A percentile compares a stretch with the other conserved stretches of the same genome.
phyloP scores from a whole-genome alignment of 2,797 vertebrate species.

The Typhlichthys subterraneus region DNA sequence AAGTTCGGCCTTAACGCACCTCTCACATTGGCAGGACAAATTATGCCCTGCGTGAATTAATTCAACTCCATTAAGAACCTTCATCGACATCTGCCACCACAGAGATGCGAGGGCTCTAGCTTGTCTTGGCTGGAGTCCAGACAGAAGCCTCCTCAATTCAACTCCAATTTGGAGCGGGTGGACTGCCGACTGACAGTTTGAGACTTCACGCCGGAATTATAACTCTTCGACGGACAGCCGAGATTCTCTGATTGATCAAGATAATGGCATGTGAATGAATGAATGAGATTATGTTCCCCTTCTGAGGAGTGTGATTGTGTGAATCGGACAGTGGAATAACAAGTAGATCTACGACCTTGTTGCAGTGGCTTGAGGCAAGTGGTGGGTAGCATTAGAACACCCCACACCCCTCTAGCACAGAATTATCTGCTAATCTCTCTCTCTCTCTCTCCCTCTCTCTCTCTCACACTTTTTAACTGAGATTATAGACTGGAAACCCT shows the following conservation, averaged over 20 bases:
- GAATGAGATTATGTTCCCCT: conserved; percentile 74
- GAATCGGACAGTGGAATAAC: conserved; percentile 70
- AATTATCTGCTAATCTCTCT: too few relatives aligned
- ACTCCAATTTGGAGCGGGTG: conserved; percentile 63
- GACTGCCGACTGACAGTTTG: conserved; percentile 69
- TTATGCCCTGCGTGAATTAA: conserved; percentile 61
- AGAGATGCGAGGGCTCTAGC: conserved; percentile 40
- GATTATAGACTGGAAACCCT: too few relatives aligned
- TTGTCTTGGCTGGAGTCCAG: conserved; percentile 74
- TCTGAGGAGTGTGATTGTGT: conserved; percentile 70
- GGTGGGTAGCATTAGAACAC: conserved; percentile 55
- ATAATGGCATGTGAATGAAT: conserved; percentile 80
- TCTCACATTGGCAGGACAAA: conserved; percentile 57
- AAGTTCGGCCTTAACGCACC: conserved; percentile 42
- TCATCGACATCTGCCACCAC: conserved; percentile 70
- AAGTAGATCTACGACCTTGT: conserved; percentile 67
- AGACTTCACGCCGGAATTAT: conserved; percentile 62
- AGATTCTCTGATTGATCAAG: conserved; percentile 70
- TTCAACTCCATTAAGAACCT: conserved; percentile 69
- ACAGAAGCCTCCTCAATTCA: conserved; percentile 70
- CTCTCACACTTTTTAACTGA: too few relatives aligned
- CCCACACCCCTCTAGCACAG: conserved; percentile 15
- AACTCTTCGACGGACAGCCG: conserved; percentile 64
- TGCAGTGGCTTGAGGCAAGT: conserved; percentile 61
- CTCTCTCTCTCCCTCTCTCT: too few relatives aligned